A percentile compares a stretch with the other conserved stretches of the same genome.
phyloP scores from a whole-genome alignment of 2,888 invertebrate species.

The Elmis aenea region DNA sequence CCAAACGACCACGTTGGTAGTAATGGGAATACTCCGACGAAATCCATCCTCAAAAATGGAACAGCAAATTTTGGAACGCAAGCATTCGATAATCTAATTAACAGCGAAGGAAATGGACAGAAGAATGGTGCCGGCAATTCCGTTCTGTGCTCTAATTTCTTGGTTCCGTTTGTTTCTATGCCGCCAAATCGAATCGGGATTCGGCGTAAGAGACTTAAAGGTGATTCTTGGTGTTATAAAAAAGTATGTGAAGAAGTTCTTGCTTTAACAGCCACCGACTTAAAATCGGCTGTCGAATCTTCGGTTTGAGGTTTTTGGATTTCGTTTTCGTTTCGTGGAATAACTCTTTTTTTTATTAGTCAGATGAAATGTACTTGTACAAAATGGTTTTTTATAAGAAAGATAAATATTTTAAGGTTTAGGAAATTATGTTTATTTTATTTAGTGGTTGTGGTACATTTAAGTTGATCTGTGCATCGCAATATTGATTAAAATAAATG shows the following conservation, averaged over 20 bases:
- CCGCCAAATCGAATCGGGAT: constrained; percentile 54
- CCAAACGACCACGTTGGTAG: constrained; percentile 5
- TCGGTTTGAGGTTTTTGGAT: constrained; percentile 26
- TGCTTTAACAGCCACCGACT: constrained; percentile 48
- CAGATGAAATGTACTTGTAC: too few relatives aligned
- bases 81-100: not conserved
- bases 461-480: constrained; percentile 1
- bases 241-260: constrained; percentile 69
- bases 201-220: constrained; percentile 66
- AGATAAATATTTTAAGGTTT: not conserved
- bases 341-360: not conserved
- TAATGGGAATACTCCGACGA: constrained; percentile 8
- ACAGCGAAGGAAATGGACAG: not conserved
- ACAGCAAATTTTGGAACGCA: constrained; percentile 14
- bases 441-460: not conserved
- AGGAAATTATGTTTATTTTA: not conserved
- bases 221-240: constrained; percentile 78
- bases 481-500: too few relatives aligned
- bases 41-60: constrained; percentile 20
- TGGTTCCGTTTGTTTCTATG: constrained; percentile 4
- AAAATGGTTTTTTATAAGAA: not conserved
- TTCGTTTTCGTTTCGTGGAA: not conserved
- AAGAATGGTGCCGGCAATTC: not conserved
- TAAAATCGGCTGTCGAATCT: constrained; percentile 31
- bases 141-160: too few relatives aligned